A percentile compares a stretch with the other conserved stretches of the same genome.
Evolutionary conservation across 2,888 invertebrate species (phyloP).

Genomic region (Erebia aethiops): DNA sequence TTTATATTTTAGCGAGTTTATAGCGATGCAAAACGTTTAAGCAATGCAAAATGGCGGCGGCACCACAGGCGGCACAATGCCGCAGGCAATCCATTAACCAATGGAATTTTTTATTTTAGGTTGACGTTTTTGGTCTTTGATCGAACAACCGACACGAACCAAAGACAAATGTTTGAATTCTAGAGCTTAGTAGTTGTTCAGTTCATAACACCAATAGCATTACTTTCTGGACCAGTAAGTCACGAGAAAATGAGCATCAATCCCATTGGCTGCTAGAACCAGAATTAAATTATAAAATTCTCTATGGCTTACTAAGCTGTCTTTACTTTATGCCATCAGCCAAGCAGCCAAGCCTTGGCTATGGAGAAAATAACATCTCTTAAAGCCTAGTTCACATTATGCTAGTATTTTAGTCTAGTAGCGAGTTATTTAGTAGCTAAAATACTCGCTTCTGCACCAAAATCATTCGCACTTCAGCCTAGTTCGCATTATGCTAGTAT

Average conservation of each 20-base stretch:
- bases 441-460: too few relatives aligned
- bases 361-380: too few relatives aligned
- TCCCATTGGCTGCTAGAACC: too few relatives aligned
- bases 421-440: too few relatives aligned
- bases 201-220: not conserved
- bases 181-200: too few relatives aligned
- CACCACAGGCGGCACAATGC: not conserved
- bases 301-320: not conserved
- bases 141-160: not conserved
- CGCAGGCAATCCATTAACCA: too few relatives aligned
- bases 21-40: constrained; percentile 49
- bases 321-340: not conserved
- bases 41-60: constrained; percentile 66
- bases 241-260: not conserved
- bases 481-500: too few relatives aligned
- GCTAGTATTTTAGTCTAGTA: too few relatives aligned
- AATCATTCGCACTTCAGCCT: too few relatives aligned
- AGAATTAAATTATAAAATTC: too few relatives aligned
- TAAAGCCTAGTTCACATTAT: too few relatives aligned
- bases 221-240: not conserved
- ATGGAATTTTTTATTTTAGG: not conserved
- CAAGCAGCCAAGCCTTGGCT: too few relatives aligned
- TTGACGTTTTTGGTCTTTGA: not conserved
- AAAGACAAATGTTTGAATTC: not conserved
- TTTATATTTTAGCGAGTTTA: constrained; percentile 27